Base-by-base conservation (phyloP, 2,888 invertebrate species). In the Ophioninae sp. region DNA sequence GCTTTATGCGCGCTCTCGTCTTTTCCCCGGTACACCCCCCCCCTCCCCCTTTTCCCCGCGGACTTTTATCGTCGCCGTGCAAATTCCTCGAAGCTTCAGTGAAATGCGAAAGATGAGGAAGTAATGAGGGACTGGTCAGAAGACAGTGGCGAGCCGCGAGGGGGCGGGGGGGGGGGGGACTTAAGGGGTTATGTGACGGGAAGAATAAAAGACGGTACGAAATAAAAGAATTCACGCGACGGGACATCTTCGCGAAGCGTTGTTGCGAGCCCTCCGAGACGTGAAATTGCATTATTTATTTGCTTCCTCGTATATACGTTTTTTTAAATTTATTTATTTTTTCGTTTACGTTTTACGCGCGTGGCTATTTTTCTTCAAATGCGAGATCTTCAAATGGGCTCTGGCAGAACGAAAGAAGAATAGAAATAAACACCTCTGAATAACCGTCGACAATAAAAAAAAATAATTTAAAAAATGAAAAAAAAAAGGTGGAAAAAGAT, bases 251-350 rank as follows among this genome's bases (percentile, higher is more conserved):
- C 56, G 71, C 9, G 61, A 20, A 78, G 37, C 64, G 41, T 58
- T 30, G 51, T 69, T 59, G 56, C 10, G 37, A 51, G 39, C 56
- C 39, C 41, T 30, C 74, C 59, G 44, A 76, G 72, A 83, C 64
- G 73, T 79, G 72, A 56, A 56, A 80, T 77, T 83, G 83, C 80
- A 81, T 83, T 83, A 83, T 81, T 83, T 78, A 83, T 83, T 65
- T 51, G 80, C 58, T 64, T 20, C 22, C 63, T 44, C 74, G 44
- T 44, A 10, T 10, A 44, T 10, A 44, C 10, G 44, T 44, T 41
- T 41, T 71, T 71, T 59, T 64, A 76, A 41, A 37, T 13, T 71
- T 61, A 56, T 17, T 17, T 76, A 63, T 30, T 30, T 30, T 30
- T 30, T 30, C n/a, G 3, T 30, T 30, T 30, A 30, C 30, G 3